Conservation (phyloP, 2,797 vertebrate genomes). For the Falco naumanni region DNA sequence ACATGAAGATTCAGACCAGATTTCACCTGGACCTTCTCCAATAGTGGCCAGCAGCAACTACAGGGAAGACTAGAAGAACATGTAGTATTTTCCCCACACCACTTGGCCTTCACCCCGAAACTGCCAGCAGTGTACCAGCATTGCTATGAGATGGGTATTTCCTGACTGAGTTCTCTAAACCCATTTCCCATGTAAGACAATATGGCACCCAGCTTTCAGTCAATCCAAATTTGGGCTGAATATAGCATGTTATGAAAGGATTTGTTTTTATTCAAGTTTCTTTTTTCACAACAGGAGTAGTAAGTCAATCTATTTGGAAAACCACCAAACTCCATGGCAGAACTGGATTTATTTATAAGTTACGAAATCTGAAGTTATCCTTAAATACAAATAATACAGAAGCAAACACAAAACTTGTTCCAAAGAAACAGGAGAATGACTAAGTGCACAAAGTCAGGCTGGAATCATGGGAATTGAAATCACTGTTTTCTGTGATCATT, state of each 20-base stretch:
- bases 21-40: not conserved
- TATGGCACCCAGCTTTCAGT: not conserved
- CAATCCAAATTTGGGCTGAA: not conserved
- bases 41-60: not conserved
- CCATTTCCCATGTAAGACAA: not conserved
- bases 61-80: not conserved
- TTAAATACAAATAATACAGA: conserved; percentile 3
- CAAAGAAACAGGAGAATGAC: not conserved
- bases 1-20: not conserved
- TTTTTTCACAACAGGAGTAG: not conserved
- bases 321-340: not conserved
- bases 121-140: not conserved
- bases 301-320: not conserved
- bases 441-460: not conserved
- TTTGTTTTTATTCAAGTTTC: not conserved
- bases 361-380: not conserved
- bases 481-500: not conserved
- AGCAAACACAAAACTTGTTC: conserved; percentile 1
- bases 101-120: not conserved
- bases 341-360: conserved; percentile 16
- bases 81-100: not conserved
- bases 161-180: not conserved
- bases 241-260: not conserved
- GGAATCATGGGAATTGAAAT: conserved; percentile 7
- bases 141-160: not conserved